phyloP scores from a whole-genome alignment of 2,888 invertebrate genomes.

The Spisula subtruncata region DNA sequence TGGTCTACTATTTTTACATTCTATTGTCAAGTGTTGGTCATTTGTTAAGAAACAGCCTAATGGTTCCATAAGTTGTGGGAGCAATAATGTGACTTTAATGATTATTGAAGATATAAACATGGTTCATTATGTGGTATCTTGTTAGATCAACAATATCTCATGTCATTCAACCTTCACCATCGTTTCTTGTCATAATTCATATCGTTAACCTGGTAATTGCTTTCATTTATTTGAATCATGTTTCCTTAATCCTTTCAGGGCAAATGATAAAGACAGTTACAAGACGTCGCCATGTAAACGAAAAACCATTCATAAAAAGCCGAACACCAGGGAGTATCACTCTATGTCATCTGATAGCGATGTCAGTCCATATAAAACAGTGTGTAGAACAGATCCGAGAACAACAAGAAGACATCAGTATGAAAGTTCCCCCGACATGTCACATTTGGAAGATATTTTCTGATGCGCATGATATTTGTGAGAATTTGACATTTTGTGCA shows the following conservation, averaged over 20 bases:
- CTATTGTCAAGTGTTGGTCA: too few species aligned
- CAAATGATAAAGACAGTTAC: neutral
- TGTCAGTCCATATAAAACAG: neutral
- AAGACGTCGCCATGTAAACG: neutral
- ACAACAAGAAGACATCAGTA: neutral
- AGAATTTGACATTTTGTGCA: too few species aligned
- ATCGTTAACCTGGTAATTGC: too few species aligned
- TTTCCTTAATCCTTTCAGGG: neutral
- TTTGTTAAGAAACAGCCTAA: too few species aligned
- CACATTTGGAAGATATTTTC: conserved; percentile 17
- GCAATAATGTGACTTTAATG: too few species aligned
- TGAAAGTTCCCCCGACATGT: conserved; percentile 13
- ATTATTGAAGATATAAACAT: too few species aligned
- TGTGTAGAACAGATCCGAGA: neutral
- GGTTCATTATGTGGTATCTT: too few species aligned
- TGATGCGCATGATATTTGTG: neutral
- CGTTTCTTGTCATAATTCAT: too few species aligned
- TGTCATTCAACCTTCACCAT: too few species aligned
- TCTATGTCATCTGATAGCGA: neutral
- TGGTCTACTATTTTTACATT: too few species aligned
- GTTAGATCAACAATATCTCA: too few species aligned
- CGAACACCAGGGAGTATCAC: neutral
- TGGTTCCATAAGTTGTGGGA: too few species aligned
- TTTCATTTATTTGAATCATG: neutral
- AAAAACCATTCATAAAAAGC: neutral